Conservation (phyloP, 2,797 vertebrate species). For the Echiichthys vipera region DNA sequence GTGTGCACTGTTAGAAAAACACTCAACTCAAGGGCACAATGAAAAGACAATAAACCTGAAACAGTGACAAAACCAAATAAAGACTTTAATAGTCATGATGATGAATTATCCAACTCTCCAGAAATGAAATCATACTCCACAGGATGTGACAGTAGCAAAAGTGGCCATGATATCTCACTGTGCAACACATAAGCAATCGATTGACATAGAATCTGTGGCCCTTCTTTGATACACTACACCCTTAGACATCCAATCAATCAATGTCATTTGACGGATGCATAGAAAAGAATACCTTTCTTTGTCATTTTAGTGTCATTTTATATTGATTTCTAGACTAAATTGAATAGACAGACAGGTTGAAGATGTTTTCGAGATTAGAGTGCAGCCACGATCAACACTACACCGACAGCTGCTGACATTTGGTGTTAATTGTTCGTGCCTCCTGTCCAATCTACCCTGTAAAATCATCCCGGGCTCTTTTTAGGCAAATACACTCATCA, state of each 20-base stretch:
- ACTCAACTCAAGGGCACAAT: slow-evolving; percentile 35
- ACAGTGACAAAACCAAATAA: slow-evolving; percentile 25
- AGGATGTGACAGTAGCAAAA: background rate
- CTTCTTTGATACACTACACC: too few species aligned
- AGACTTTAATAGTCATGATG: slow-evolving; percentile 20
- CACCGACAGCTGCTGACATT: slow-evolving; percentile 18
- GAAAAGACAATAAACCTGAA: slow-evolving; percentile 29
- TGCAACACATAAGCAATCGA: slow-evolving; percentile 5
- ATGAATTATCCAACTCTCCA: slow-evolving; percentile 19
- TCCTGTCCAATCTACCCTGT: background rate
- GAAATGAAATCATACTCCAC: background rate
- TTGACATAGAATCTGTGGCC: background rate
- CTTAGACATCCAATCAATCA: background rate
- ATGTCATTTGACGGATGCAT: background rate
- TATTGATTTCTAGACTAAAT: too few species aligned
- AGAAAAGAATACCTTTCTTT: background rate
- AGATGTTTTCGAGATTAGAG: background rate
- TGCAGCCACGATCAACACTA: background rate
- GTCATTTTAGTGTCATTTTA: background rate
- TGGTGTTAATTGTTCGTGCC: slow-evolving; percentile 5
- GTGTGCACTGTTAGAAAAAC: slow-evolving; percentile 34
- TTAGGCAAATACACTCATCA: too few species aligned
- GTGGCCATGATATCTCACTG: background rate
- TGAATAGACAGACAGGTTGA: too few species aligned
- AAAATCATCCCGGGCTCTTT: too few species aligned